A percentile compares a stretch with the other conserved stretches of the same genome.
phyloP scores from a whole-genome alignment of 1,140 invertebrate genomes.

The Pentalonia nigronervosa region DNA sequence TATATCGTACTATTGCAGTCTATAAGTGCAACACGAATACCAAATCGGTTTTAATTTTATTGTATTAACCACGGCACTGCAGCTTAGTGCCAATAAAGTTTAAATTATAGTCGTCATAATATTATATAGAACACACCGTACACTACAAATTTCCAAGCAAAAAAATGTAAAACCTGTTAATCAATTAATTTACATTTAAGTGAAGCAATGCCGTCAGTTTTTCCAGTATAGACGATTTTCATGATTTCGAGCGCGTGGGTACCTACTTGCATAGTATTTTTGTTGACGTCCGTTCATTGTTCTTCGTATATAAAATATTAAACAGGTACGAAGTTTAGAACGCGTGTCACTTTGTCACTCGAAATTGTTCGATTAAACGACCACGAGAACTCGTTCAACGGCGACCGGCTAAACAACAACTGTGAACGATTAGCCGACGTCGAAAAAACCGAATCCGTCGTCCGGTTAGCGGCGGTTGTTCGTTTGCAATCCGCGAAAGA shows the following conservation, averaged over 20 bases:
- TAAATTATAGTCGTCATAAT: neutral
- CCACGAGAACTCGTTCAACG: neutral
- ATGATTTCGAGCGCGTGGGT: neutral
- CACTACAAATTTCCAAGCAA: neutral
- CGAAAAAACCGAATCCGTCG: neutral
- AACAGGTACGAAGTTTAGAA: neutral
- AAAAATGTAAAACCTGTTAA: neutral
- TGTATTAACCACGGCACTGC: neutral
- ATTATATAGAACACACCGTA: neutral
- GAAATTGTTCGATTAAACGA: neutral
- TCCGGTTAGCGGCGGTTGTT: neutral
- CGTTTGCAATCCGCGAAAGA: neutral
- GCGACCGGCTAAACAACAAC: neutral
- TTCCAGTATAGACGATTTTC: neutral
- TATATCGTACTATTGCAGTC: neutral
- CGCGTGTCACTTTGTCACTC: neutral
- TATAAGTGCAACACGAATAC: neutral
- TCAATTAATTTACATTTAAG: neutral
- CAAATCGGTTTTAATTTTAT: neutral
- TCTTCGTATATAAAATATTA: neutral
- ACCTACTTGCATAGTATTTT: neutral
- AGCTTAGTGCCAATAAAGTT: neutral
- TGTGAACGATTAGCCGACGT: neutral
- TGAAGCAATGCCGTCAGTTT: neutral
- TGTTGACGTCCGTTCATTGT: neutral